Conservation (phyloP, 2,888 invertebrate species). For the Drosophila testacea region DNA sequence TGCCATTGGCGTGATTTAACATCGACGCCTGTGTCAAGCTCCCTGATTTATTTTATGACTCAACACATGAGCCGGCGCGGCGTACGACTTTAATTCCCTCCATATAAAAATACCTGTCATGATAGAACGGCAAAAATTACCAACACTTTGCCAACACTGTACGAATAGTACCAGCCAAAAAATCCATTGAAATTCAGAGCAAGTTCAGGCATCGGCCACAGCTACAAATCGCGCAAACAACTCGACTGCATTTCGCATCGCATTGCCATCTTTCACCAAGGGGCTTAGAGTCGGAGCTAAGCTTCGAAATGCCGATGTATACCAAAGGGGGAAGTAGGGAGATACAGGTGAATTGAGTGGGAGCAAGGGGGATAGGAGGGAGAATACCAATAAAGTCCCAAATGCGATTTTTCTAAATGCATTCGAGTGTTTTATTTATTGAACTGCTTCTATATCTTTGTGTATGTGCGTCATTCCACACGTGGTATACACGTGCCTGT, state of each 20-base stretch:
- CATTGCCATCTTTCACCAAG: slow-evolving; percentile 58
- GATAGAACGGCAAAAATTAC: slow-evolving; percentile 60
- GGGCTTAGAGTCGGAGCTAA: slow-evolving; percentile 39
- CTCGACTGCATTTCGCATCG: slow-evolving; percentile 64
- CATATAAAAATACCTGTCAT: slow-evolving; percentile 66
- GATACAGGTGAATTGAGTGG: background rate
- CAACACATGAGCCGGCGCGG: slow-evolving; percentile 58
- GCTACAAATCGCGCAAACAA: slow-evolving; percentile 79
- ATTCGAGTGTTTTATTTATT: slow-evolving; percentile 76
- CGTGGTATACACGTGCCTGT: slow-evolving; percentile 14
- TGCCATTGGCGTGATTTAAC: slow-evolving; percentile 71
- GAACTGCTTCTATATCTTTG: slow-evolving; percentile 20
- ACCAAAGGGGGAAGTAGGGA: background rate
- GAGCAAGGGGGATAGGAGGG: slow-evolving; percentile 1
- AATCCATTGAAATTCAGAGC: slow-evolving; percentile 74
- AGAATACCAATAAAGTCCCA: slow-evolving; percentile 53
- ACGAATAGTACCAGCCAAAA: background rate
- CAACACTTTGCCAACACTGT: slow-evolving; percentile 46
- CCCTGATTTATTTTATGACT: slow-evolving; percentile 78
- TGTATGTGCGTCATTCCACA: slow-evolving; percentile 4
- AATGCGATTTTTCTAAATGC: slow-evolving; percentile 77
- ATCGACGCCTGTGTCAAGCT: slow-evolving; percentile 73
- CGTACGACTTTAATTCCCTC: slow-evolving; percentile 47
- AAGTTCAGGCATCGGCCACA: slow-evolving; percentile 66
- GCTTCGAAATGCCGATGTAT: slow-evolving; percentile 11